phyloP scores from a whole-genome alignment of 2,888 invertebrate genomes.

The Agrenia bidenticulata region DNA sequence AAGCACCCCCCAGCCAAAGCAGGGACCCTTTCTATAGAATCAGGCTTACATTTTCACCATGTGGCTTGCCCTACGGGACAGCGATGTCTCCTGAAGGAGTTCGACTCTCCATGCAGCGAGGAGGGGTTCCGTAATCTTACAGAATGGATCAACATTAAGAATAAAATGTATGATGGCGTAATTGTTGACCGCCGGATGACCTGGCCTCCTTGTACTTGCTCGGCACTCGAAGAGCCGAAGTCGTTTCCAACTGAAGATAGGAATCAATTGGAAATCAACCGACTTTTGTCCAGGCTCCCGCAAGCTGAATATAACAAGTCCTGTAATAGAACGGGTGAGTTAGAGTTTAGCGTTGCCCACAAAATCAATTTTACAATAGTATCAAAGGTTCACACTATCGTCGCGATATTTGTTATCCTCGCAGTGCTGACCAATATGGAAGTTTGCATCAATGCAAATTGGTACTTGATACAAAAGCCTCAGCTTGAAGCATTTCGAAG shows the following conservation, averaged over 20 bases:
- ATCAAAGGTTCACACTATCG: no score
- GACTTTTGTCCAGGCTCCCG: neutral
- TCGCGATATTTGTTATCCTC: no score
- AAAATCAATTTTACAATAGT: no score
- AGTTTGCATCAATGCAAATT: no score
- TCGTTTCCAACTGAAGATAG: neutral
- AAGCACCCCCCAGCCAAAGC: neutral
- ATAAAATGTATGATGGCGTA: neutral
- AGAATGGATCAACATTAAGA: neutral
- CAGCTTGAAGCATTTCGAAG: no score
- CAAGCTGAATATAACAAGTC: neutral
- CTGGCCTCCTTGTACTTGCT: conserved; percentile 5
- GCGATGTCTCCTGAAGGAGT: conserved; percentile 1
- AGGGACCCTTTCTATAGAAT: neutral
- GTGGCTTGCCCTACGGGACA: neutral
- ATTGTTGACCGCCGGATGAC: neutral
- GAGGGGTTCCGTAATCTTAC: no score
- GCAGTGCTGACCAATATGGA: no score
- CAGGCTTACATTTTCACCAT: neutral
- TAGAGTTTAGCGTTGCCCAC: no score
- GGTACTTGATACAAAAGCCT: no score
- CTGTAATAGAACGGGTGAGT: neutral
- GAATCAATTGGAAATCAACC: neutral
- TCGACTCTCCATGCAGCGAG: neutral
- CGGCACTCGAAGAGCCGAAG: neutral